Evolutionary conservation across 2,888 invertebrate genomes (phyloP).

Genomic region (Palloptera scutellata): DNA sequence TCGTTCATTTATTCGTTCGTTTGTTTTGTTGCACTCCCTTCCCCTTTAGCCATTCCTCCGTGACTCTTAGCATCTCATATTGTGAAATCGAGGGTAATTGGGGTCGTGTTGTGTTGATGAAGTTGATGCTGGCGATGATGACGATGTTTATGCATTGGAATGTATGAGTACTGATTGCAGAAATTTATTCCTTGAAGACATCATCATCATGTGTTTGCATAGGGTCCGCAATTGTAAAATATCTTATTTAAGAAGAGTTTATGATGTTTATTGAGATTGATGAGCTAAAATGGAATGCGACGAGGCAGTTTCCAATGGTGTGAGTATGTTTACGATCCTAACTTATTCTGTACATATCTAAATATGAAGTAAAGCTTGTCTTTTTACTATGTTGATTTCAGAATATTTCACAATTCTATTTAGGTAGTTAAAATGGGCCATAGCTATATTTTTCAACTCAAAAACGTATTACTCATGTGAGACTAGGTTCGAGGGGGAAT

Average conservation of each 20-base stretch:
- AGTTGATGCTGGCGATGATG: neutral
- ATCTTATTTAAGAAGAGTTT: neutral
- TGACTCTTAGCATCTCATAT: neutral
- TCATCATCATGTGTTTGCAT: conserved; percentile 45
- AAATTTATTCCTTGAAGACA: conserved; percentile 23
- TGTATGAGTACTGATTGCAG: conserved; percentile 24
- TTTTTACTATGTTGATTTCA: too few relatives aligned
- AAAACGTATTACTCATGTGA: too few relatives aligned
- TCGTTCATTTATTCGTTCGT: conserved; percentile 50
- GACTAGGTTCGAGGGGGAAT: too few relatives aligned
- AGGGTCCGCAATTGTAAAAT: conserved; percentile 46
- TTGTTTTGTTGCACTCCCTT: neutral
- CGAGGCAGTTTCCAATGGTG: too few relatives aligned
- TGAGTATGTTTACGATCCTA: too few relatives aligned
- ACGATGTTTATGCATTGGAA: neutral
- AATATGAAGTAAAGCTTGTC: too few relatives aligned
- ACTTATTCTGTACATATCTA: too few relatives aligned
- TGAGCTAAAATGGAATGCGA: too few relatives aligned
- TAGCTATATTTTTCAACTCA: too few relatives aligned
- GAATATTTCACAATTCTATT: too few relatives aligned
- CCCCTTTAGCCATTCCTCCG: conserved; percentile 3
- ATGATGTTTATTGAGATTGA: too few relatives aligned
- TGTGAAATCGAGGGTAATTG: conserved; percentile 30
- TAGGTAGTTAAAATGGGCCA: too few relatives aligned
- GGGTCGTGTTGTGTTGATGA: conserved; percentile 25